A percentile compares a stretch with the other conserved stretches of the same genome.
phyloP scores from a whole-genome alignment of 1,140 invertebrate species.

The Drosophila chauvacae region DNA sequence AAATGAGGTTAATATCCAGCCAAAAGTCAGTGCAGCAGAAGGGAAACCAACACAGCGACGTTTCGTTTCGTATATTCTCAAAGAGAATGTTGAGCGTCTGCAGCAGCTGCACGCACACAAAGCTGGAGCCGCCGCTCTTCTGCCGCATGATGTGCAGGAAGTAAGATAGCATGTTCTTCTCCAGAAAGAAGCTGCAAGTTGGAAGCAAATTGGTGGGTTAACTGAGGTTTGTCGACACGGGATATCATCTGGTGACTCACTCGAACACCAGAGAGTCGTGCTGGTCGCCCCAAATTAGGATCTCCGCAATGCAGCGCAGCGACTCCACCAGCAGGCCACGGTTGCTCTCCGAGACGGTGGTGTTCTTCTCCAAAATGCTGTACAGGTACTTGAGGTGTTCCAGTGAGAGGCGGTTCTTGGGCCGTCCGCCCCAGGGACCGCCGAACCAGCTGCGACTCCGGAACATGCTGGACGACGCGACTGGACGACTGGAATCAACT shows the following conservation, averaged over 20 bases:
- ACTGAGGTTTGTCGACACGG: neutral
- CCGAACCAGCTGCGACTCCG: slow-evolving; percentile 95
- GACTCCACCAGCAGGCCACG: slow-evolving; percentile 98
- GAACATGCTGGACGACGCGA: slow-evolving; percentile 87
- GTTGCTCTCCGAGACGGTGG: slow-evolving; percentile 98
- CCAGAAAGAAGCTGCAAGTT: slow-evolving; percentile 96
- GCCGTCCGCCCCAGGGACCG: slow-evolving; percentile 91
- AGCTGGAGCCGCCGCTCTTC: slow-evolving; percentile 95
- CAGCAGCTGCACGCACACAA: slow-evolving; percentile 98
- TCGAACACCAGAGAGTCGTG: slow-evolving; percentile 99
- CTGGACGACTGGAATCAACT: slow-evolving; percentile 28
- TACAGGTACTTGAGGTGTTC: slow-evolving; percentile 99
- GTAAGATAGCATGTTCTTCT: slow-evolving; percentile 99
- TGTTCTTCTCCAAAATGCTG: slow-evolving; percentile 97
- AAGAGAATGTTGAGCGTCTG: slow-evolving; percentile 99
- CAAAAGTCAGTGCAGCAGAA: no score
- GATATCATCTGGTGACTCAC: slow-evolving; percentile 88
- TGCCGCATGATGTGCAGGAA: slow-evolving; percentile 99
- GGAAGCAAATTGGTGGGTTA: slow-evolving; percentile 12
- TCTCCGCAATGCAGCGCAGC: slow-evolving; percentile 98
- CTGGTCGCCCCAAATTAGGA: slow-evolving; percentile 99
- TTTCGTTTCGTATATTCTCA: slow-evolving; percentile 99
- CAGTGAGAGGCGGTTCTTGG: slow-evolving; percentile 97
- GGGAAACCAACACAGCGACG: slow-evolving; percentile 95
- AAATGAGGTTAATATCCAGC: neutral